Base-by-base conservation (phyloP, 2,888 invertebrate genomes). In the Seira musarum region DNA sequence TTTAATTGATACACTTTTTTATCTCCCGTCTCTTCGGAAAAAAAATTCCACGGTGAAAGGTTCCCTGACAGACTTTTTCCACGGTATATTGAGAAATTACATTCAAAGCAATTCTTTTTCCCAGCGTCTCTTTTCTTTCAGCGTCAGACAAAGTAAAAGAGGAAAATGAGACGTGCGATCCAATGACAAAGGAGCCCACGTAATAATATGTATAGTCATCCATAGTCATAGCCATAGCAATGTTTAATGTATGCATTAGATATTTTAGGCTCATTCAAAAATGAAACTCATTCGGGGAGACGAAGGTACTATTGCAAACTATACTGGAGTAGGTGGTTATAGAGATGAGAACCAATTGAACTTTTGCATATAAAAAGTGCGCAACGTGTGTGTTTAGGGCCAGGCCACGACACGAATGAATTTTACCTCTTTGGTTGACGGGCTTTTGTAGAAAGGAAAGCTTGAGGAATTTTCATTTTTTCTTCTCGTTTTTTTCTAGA, bases 1-100 rank as follows among this genome's bases (percentile, higher is more conserved):
- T 77, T 77, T 77, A 77, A 78, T 78, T 78, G 78, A 78, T 78
- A 71, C 78, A 72, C 67, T 67, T 72, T 78, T 72, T 63, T 30
- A 30, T 30, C 30, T 30, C 30, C 8, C n/a, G 2, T 30, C 30
- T 8, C 78, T 30, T 53, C 24, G 30, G 49, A 71, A 49, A 67
- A 78, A 61, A 72, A 72, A 72, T 71, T 46, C 60, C 70, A 70
- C 57, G 65, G 35, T 77, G 77, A 77, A 78, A 71, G 71, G 70
- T 46, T 40, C 25, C 40, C 30, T 61, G 67, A 67, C 78, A 71
- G 49, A 46, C 64, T 65, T 71, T 57, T 72, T 65, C 60, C 78
- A 60, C 64, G 30, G 67, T 72, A 66, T 65, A 67, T 30, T 8
- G 30, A 30, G 30, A 71, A 78, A 78, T 78, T 78, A 78, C 61